These are phyloP conservation scores for Scrobipalpa costella DNA, from an alignment of 2,888 invertebrate species.

Conservation along the genomic window DNA sequence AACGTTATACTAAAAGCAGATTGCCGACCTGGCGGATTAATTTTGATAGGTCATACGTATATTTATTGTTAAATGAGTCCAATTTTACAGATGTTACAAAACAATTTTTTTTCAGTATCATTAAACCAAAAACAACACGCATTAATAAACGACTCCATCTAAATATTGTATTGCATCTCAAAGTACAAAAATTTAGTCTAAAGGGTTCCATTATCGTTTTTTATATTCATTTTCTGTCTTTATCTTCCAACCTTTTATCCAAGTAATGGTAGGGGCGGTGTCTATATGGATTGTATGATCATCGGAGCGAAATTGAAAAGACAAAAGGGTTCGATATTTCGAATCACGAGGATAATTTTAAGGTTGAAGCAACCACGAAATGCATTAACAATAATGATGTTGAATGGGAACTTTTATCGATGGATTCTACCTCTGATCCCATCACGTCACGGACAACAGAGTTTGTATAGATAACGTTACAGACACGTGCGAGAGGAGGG, in stretches of 20 bases:
- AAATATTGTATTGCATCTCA: slow-evolving; percentile 23
- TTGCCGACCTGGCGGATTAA: background rate
- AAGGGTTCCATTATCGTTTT: slow-evolving; percentile 36
- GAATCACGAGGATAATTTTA: slow-evolving; percentile 34
- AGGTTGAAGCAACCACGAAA: slow-evolving; percentile 25
- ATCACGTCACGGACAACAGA: slow-evolving; percentile 33
- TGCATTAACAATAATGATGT: slow-evolving; percentile 26
- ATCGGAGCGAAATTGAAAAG: slow-evolving; percentile 39
- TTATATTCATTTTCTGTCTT: slow-evolving; percentile 33
- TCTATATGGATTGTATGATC: slow-evolving; percentile 33
- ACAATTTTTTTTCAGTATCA: too few species aligned
- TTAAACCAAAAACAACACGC: slow-evolving; percentile 7
- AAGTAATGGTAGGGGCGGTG: slow-evolving; percentile 38
- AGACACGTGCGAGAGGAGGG: slow-evolving; percentile 48
- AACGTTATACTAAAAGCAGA: background rate
- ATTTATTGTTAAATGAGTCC: background rate
- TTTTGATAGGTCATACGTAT: background rate
- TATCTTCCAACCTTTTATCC: slow-evolving; percentile 37
- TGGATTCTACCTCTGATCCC: slow-evolving; percentile 30
- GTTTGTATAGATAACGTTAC: slow-evolving; percentile 41
- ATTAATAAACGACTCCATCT: background rate
- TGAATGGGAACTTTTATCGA: slow-evolving; percentile 35
- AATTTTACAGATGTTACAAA: too few species aligned
- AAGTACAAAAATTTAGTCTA: slow-evolving; percentile 24
- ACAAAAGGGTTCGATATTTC: slow-evolving; percentile 37